Percentiles rank a stretch among this genome's conserved stretches.
phyloP scores from a whole-genome alignment of 2,797 vertebrate species.

The Gephyroberyx darwinii region DNA sequence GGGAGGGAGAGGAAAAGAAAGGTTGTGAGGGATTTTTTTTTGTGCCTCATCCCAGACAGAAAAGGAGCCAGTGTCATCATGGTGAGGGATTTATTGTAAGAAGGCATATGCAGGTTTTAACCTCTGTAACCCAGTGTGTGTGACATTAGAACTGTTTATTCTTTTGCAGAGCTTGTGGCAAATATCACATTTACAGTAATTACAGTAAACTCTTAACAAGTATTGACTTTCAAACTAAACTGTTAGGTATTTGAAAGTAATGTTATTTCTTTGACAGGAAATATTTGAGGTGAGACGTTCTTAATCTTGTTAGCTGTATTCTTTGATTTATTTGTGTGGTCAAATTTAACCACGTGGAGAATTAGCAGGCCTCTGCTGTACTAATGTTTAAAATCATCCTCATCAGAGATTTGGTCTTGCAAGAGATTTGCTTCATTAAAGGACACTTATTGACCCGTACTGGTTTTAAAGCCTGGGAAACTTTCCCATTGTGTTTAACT shows the following conservation, averaged over 20 bases:
- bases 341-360: not conserved
- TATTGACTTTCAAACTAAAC: not conserved
- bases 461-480: constrained; percentile 5
- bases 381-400: constrained; percentile 5
- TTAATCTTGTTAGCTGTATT: not conserved
- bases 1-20: constrained; percentile 20
- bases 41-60: constrained; percentile 28
- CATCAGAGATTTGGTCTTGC: not conserved
- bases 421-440: constrained; percentile 13
- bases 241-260: not conserved
- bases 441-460: constrained; percentile 20
- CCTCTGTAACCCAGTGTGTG: not conserved
- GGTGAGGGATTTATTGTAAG: not conserved
- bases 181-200: not conserved
- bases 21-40: constrained; percentile 15
- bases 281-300: not conserved
- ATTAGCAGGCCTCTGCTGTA: not conserved
- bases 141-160: not conserved
- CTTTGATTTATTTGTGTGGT: too few species aligned
- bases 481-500: not conserved
- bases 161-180: not conserved
- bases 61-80: constrained; percentile 5
- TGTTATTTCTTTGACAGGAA: not conserved
- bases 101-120: not conserved
- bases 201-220: not conserved